Conservation (phyloP, 2,888 invertebrate species). For the Apamea epomidion region DNA sequence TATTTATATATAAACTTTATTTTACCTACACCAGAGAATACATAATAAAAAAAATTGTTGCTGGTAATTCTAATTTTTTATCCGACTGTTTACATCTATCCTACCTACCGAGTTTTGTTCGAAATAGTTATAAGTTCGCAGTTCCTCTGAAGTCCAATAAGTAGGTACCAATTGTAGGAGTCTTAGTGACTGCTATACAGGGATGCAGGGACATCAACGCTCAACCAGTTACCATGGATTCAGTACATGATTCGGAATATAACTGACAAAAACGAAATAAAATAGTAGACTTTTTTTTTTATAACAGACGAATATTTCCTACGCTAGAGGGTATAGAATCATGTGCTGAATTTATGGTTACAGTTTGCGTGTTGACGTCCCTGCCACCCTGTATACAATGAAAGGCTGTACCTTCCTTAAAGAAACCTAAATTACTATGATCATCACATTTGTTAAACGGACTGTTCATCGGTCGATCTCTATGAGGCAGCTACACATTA, state of each 20-base stretch:
- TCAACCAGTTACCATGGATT: too few species aligned
- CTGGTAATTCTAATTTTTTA: neutral
- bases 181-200: neutral
- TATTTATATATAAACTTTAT: too few species aligned
- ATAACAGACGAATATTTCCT: too few species aligned
- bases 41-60: too few species aligned
- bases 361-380: too few species aligned
- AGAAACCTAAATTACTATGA: neutral
- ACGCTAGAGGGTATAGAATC: too few species aligned
- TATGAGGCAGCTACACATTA: neutral
- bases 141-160: neutral
- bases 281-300: too few species aligned
- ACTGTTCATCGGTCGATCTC: neutral
- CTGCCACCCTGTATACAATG: neutral
- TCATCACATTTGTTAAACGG: neutral
- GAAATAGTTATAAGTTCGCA: neutral
- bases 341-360: too few species aligned
- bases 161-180: neutral
- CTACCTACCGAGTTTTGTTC: neutral
- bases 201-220: too few species aligned
- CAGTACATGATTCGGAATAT: too few species aligned
- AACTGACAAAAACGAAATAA: too few species aligned
- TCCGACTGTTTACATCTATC: neutral
- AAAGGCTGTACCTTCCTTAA: neutral
- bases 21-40: too few species aligned